Conservation (phyloP, 2,888 invertebrate genomes). For the Formica aserva region DNA sequence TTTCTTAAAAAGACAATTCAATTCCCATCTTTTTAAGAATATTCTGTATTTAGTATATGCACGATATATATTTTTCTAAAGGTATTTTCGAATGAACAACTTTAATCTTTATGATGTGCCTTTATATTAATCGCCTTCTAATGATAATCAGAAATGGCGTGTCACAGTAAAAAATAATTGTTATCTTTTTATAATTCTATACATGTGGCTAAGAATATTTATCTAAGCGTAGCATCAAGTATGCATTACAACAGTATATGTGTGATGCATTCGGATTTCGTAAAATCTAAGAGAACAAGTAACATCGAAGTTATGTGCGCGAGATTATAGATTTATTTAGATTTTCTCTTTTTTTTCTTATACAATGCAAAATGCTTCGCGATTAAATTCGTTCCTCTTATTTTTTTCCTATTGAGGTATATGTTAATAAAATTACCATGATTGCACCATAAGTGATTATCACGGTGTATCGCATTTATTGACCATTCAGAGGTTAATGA, state of each 20-base stretch:
- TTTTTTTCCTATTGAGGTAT: constrained; percentile 50
- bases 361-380: constrained; percentile 61
- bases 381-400: constrained; percentile 33
- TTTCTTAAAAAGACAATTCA: not conserved
- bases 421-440: constrained; percentile 58
- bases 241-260: constrained; percentile 25
- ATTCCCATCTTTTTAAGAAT: not conserved
- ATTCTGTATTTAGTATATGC: not conserved
- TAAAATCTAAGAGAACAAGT: constrained; percentile 29
- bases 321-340: constrained; percentile 28
- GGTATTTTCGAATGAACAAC: constrained; percentile 52
- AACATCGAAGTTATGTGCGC: constrained; percentile 5
- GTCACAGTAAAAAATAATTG: constrained; percentile 65
- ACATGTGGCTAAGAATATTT: constrained; percentile 60
- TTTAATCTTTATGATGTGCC: constrained; percentile 61
- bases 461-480: constrained; percentile 27
- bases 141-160: constrained; percentile 45
- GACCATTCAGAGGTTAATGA: not conserved
- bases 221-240: constrained; percentile 36
- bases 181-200: constrained; percentile 51
- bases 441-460: constrained; percentile 66
- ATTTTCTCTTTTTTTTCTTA: constrained; percentile 51
- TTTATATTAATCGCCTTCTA: constrained; percentile 14
- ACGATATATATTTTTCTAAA: constrained; percentile 1
- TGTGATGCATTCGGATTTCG: not conserved